phyloP scores from a whole-genome alignment of 1,140 invertebrate species.

The Andrena cerasifolii region DNA sequence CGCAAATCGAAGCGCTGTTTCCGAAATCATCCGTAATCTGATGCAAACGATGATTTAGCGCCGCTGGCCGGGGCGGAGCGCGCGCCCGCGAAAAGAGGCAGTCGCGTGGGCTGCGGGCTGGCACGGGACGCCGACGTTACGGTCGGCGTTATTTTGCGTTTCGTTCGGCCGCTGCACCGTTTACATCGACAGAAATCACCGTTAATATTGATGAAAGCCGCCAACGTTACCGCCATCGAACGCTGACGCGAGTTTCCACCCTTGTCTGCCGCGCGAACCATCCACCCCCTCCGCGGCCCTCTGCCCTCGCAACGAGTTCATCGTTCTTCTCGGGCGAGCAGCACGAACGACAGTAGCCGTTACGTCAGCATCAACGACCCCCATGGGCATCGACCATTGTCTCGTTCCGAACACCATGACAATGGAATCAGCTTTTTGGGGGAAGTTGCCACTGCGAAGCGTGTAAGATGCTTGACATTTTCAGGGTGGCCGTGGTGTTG shows the following conservation, averaged over 20 bases:
- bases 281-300: not conserved
- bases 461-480: too few species aligned
- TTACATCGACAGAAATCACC: constrained; percentile 50
- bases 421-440: not conserved
- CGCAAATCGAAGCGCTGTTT: constrained; percentile 40
- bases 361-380: not conserved
- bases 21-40: constrained; percentile 56
- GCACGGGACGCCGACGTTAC: constrained; percentile 16
- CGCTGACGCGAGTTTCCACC: constrained; percentile 37
- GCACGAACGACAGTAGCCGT: not conserved
- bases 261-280: not conserved
- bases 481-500: too few species aligned
- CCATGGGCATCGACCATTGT: not conserved
- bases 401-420: not conserved
- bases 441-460: too few species aligned
- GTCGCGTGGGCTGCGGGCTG: not conserved
- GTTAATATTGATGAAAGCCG: constrained; percentile 62
- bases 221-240: constrained; percentile 21
- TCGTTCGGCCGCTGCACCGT: constrained; percentile 44
- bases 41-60: constrained; percentile 56
- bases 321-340: not conserved
- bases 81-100: constrained; percentile 1
- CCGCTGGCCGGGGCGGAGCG: not conserved
- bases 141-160: constrained; percentile 57
- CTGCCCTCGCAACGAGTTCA: not conserved